Evolutionary conservation across 2,888 invertebrate species (phyloP), one percentile per base, ranked within the genome.

Genomic region (Bombylius discolor): DNA sequence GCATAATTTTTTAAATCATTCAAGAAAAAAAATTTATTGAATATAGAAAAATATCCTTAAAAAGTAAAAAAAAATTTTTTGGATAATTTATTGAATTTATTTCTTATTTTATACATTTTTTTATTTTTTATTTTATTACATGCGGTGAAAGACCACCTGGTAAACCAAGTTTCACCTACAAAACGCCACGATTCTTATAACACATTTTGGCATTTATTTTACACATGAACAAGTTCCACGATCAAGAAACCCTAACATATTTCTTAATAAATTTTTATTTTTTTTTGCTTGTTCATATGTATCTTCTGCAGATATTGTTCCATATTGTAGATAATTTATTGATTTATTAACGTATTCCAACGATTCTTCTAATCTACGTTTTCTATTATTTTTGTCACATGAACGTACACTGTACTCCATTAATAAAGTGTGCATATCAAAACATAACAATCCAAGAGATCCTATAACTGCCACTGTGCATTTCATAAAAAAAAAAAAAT

Each of bases 281-380:
- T 77, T 73, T 64, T 76, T 76, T 0, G 87, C 87, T 67, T 87
- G 85, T 12, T 72, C 71, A n/a, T 78, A 78, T 56, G 89, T 78
- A 65, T 82, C 81, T 4, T 89, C 89, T 67, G 89, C 89, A 0
- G 85, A 84, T 57, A 88, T 77, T 0, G 89, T 84, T 70, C 89
- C 89, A 65, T 85, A 77, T 50, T 82, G 81, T 34, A 89, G 73
- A 49, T 85, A 76, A 36, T 77, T 73, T 0, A 82, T 78, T 0
- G 83, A 76, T 64, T 85, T 81, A 54, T 77, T 70, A 45, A 68
- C 72, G 59, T 68, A 70, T 12, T 64, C 55, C 45, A 72, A 56
- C 1, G 73, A 71, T 56, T 73, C 72, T 56, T 71, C 68, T n/a
- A 75, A 60, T 51, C 60, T 67, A 0, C 64, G 64, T 56, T 67